Base-by-base conservation (phyloP, 2,888 invertebrate species). In the Biston stratarius region DNA sequence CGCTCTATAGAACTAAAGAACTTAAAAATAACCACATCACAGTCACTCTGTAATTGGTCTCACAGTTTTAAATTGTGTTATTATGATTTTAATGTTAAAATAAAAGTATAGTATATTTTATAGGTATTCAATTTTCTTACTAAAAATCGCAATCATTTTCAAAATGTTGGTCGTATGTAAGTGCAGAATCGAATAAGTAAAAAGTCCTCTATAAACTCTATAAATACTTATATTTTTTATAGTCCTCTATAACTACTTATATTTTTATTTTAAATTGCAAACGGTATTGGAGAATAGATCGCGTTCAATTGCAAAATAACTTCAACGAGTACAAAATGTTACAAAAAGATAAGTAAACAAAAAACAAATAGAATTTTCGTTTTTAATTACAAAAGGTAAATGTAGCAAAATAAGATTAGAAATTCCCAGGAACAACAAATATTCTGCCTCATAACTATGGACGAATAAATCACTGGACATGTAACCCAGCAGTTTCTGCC, bases 381-480 rank as follows among this genome's bases (percentile, higher is more conserved):
- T 67, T 63, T 67, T 60, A 63, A 67, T 63, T 67, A 63, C 57
- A 66, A 66, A 65, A 67, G 57, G 51, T 61, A 61, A 56, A 51
- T 53, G 59, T 59, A 56, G 56, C 44, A 24, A 52, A 66, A 67
- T 49, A 67, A 59, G 61, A 62, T 58, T 63, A 63, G 42, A 48
- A 40, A 51, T 63, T 49, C 49, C 42, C 55, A 45, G 42, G 55
- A 42, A 51, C 63, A 56, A 60, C 67, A 60, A 67, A 67, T 58
- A 59, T 48, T 55, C 55, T 10, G 12, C 48, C 38, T 61, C 48
- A 49, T 24, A 24, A 11, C 11, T 9, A 2, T 6, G 34, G 9
- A 47, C 57, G 5, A 45, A 57, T 57, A 11, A 1, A 10, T 9
- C 1, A 11, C 6, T 45, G 57, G 57, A 57, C 57, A n/a, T 24